phyloP scores from a whole-genome alignment of 2,113 vertebrate genomes.

The Hypocryptadius cinnamomeus region DNA sequence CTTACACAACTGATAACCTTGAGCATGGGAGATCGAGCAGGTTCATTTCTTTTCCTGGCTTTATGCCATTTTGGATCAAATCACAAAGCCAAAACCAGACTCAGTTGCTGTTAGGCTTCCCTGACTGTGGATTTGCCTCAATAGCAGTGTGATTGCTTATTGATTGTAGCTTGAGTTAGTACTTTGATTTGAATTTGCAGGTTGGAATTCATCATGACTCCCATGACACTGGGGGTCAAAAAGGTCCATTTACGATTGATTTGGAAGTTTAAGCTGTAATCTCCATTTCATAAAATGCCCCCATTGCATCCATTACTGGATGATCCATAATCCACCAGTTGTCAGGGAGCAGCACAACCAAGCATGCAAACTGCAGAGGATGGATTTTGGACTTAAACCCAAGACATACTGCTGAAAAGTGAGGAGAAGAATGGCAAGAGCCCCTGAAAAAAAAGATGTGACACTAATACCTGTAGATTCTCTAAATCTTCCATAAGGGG shows the following conservation, averaged over 20 bases:
- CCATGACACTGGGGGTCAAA: background rate
- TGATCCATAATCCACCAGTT: background rate
- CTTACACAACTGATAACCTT: background rate
- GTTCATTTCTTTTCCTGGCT: background rate
- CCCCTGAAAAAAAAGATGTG: background rate
- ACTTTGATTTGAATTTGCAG: background rate
- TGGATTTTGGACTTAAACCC: background rate
- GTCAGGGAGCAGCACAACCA: background rate
- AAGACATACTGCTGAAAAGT: background rate
- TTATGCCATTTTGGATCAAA: background rate
- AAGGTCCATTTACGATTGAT: background rate
- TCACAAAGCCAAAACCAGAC: background rate
- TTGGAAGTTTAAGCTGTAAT: background rate
- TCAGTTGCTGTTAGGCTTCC: background rate
- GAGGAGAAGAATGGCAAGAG: background rate
- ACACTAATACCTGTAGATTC: background rate
- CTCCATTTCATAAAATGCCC: background rate
- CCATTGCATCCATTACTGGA: background rate
- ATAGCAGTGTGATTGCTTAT: background rate
- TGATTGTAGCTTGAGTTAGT: background rate
- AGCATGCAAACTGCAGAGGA: background rate
- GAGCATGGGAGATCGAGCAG: background rate
- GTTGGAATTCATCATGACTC: constrained; percentile 1
- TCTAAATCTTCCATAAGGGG: background rate
- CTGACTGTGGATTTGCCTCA: background rate